Base-by-base conservation (phyloP, 2,113 vertebrate species). In the Saguinus midas region DNA sequence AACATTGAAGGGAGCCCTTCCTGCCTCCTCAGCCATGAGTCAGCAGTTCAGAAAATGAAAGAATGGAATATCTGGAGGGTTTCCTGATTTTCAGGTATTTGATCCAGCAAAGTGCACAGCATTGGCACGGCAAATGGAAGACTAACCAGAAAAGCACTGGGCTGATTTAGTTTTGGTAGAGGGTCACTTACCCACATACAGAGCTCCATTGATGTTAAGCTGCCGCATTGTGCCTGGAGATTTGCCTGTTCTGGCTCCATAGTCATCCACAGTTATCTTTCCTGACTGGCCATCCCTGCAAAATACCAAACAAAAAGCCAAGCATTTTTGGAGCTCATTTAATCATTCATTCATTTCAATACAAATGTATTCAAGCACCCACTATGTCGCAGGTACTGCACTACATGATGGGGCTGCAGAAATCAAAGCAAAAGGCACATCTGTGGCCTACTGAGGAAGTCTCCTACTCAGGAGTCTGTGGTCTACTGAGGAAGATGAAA, bases 171-270 rank as follows among this genome's bases (percentile, higher is more conserved):
- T 11, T 32, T 8, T 35, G 43, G 66, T 1, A 2, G 50, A 18
- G 83, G 27, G 96, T 68, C 93, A 98, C 99, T 96, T 98, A 99
- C 99, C 99, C 70, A 99, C 98, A 45, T 99, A 99, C 57, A 99
- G 98, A 52, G 99, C 98, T 9, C 99, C 99, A 0, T 99, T 99
- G 97, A 99, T 99, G 91, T 99, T 99, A 52, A 99, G 98, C 75
- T 99, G 99, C 61, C 99, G 99, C 99, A 99, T 99, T 98, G 98
- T 99, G 52, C 99, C 99, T 0, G 99, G 99, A 1, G 99, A 99
- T 95, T 99, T 99, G 76, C 99, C 99, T 0, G 99, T 99, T 96
- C 99, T 99, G 82, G 99, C 99, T 92, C 99, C 99, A 0, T 99
- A 99, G 97, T 99, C 99, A 0, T 99, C 99, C 89, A 99, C 99